Evolutionary conservation across 2,797 vertebrate genomes (phyloP).

Genomic region (Heteromormyrus szaboi): DNA sequence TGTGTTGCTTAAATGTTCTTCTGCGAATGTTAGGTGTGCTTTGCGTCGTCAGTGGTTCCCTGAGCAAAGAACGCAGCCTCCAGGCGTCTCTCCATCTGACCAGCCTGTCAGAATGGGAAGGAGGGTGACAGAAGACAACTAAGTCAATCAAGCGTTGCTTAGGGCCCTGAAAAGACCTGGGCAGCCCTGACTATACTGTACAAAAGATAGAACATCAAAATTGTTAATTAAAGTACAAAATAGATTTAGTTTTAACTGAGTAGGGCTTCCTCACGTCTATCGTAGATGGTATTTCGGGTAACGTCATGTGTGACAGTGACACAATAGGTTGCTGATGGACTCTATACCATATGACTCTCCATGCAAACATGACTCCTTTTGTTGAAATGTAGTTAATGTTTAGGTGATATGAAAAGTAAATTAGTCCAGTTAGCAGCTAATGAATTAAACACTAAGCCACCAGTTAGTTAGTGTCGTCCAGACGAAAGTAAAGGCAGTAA

Average conservation of each 20-base stretch:
- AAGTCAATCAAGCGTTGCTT: background rate
- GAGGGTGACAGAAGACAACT: background rate
- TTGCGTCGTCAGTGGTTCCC: background rate
- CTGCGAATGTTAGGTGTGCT: background rate
- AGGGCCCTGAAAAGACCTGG: background rate
- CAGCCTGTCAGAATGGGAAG: background rate
- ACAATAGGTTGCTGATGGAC: background rate
- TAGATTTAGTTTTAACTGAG: background rate
- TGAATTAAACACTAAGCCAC: background rate
- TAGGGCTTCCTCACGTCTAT: background rate
- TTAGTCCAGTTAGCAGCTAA: background rate
- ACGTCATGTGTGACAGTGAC: background rate
- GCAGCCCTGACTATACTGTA: background rate
- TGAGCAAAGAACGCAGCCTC: background rate
- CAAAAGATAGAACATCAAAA: background rate
- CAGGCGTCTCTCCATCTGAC: background rate
- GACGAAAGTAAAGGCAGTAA: background rate
- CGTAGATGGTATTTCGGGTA: background rate
- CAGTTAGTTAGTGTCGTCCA: background rate
- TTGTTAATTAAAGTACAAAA: background rate
- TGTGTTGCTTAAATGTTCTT: background rate
- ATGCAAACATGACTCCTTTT: background rate
- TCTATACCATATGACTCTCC: background rate
- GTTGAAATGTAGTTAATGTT: background rate
- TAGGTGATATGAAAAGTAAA: background rate